Evolutionary conservation across 2,113 vertebrate species (phyloP), one percentile per base, ranked within the genome.

Genomic region (Strix aluco): DNA sequence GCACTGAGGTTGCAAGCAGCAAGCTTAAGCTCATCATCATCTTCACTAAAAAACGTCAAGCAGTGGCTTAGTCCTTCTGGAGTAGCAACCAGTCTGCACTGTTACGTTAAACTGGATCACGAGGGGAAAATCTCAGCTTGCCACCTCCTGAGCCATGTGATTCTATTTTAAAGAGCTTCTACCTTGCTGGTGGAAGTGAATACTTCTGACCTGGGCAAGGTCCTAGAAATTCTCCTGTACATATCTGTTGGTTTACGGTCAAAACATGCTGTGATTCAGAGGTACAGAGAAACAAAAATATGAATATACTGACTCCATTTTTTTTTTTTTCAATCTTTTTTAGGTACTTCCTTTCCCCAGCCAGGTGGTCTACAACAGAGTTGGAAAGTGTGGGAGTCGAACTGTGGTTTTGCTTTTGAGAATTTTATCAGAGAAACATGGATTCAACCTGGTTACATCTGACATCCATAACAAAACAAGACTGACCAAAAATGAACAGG

Each of bases 381-480:
- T 99, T 67, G 99, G 99, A 94, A 99, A 99, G 97, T 99, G 99
- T 90, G 99, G 99, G 84, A 99, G 99, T 94, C 98, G 99, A 57
- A 99, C 99, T 20, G 99, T 99, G 93, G 99, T 99, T 97, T 98
- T 99, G 96, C 98, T 99, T 75, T 98, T 99, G 96, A 98, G 99
- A 93, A 98, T 99, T 92, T 98, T 99, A 90, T 99, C 99, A 10
- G 99, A 99, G 96, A 99, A 98, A 92, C 99, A 99, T 62, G 98
- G 98, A 80, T 99, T 99, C 96, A 99, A 99, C 95, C 96, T 99
- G 90, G 98, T 99, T 82, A 99, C 99, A 7, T 99, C 99, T 58
- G 99, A 99, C 96, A 99, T 99, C 95, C 99, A 99, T 97, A 99
- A 99, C 96, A 99, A 99, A 98, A 99, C 99, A 93, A 98, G 99